Evolutionary conservation across 1,140 invertebrate genomes (phyloP), one percentile per base, ranked within the genome.

Genomic region (Anagrus nilaparvatae): DNA sequence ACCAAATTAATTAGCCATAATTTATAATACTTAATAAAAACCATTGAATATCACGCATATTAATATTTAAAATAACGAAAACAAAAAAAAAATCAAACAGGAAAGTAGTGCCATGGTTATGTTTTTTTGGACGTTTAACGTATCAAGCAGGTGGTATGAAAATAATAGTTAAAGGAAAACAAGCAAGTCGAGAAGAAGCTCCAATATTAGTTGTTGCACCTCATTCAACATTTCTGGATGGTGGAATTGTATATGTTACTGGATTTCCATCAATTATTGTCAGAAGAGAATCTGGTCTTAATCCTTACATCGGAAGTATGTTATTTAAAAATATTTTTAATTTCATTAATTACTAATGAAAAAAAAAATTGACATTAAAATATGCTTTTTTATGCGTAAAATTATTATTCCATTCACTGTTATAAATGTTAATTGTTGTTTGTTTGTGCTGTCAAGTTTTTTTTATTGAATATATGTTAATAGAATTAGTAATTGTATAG

Each of bases 281-380:
- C 47, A 73, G 82, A 51, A 74, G 79, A 49, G 85, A 89, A 60
- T 84, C 81, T 60, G 72, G 73, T 40, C 75, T 78, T 54, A 78
- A 86, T 61, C 82, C 82, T 50, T 80, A 85, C 59, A 77, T 88
- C 49, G 84, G 84, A 80, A 87, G 86, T 90, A 87, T 61, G 84
- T 76, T 59, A 28, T 48, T 45, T 40, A 28, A 43, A 6, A 17
- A 6, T n/a, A n/a, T 4, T 7, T 30, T 30, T n/a, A 7, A 5
- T 5, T 14, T n/a, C n/a, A n/a, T n/a, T n/a, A n/a, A n/a, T n/a
- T n/a, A n/a, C n/a, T n/a, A n/a, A n/a, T n/a, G n/a, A n/a, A n/a
- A n/a, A n/a, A n/a, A n/a, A n/a, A n/a, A n/a, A n/a, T n/a, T n/a
- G n/a, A n/a, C n/a, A n/a, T n/a, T n/a, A n/a, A n/a, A n/a, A n/a